phyloP scores from a whole-genome alignment of 1,140 invertebrate species.

The Cydia pomonella region DNA sequence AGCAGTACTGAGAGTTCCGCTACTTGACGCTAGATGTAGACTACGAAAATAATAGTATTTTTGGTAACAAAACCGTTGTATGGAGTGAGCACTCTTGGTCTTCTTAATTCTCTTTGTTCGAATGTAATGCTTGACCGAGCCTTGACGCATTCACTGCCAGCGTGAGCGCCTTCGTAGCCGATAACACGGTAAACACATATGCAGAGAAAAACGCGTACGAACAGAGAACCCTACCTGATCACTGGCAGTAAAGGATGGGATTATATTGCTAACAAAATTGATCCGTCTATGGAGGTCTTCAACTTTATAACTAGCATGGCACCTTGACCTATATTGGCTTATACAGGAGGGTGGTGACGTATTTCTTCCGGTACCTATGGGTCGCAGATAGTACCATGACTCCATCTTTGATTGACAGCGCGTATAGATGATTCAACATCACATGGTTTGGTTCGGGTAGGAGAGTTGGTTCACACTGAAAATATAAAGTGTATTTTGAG shows the following conservation, averaged over 20 bases:
- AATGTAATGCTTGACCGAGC: too few relatives aligned
- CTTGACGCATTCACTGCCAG: too few relatives aligned
- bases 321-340: conserved; percentile 92
- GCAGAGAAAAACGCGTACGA: too few relatives aligned
- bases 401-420: conserved; percentile 99
- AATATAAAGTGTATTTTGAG: conserved; percentile 46
- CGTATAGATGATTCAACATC: conserved; percentile 99
- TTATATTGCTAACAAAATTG: conserved; percentile 1
- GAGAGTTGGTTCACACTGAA: conserved; percentile 97
- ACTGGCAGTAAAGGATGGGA: not conserved
- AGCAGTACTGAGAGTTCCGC: too few relatives aligned
- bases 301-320: not conserved
- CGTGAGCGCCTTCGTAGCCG: too few relatives aligned
- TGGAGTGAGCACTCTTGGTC: too few relatives aligned
- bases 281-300: not conserved
- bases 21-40: too few relatives aligned
- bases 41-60: too few relatives aligned
- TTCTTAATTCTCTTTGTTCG: too few relatives aligned
- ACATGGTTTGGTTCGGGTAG: conserved; percentile 99
- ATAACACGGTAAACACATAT: too few relatives aligned
- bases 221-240: too few relatives aligned
- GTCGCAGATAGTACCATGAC: conserved; percentile 99
- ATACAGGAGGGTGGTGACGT: conserved; percentile 99
- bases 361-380: conserved; percentile 98
- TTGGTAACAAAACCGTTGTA: too few relatives aligned